Conservation (phyloP, 1,140 invertebrate genomes). For the Tetraneura akinire region DNA sequence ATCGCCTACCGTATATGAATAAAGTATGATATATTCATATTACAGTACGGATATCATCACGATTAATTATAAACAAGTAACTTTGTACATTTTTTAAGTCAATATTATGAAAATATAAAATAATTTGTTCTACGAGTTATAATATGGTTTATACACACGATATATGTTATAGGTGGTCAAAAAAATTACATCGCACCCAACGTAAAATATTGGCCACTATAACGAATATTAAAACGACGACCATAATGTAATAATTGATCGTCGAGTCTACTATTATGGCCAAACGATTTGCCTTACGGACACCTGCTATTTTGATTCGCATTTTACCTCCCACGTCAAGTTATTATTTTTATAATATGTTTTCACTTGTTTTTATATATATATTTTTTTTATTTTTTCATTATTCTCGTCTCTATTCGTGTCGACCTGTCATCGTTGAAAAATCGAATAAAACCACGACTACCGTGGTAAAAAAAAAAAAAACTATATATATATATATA, state of each 20-base stretch:
- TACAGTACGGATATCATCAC: too few relatives aligned
- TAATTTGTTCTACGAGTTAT: too few relatives aligned
- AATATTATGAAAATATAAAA: too few relatives aligned
- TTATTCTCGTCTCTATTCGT: conserved; percentile 47
- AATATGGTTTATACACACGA: too few relatives aligned
- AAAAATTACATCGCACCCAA: not conserved
- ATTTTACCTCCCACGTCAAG: conserved; percentile 50
- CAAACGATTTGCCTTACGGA: conserved; percentile 27
- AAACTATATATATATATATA: too few relatives aligned
- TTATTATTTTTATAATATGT: conserved; percentile 52
- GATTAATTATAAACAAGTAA: too few relatives aligned
- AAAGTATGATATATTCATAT: too few relatives aligned
- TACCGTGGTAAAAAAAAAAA: conserved; percentile 32
- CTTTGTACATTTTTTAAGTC: too few relatives aligned
- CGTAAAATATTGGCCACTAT: not conserved
- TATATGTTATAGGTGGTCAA: too few relatives aligned
- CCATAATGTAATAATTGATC: conserved; percentile 6
- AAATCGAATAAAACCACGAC: conserved; percentile 50
- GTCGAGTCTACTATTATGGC: not conserved
- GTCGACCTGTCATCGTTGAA: conserved; percentile 51
- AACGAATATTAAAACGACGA: conserved; percentile 10
- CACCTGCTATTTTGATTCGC: conserved; percentile 42
- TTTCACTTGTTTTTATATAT: conserved; percentile 45
- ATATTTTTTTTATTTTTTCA: conserved; percentile 21
- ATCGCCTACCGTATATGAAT: too few relatives aligned